These are phyloP conservation scores for Volucella inflata DNA, from an alignment of 2,888 invertebrate species.

Conservation along the genomic window DNA sequence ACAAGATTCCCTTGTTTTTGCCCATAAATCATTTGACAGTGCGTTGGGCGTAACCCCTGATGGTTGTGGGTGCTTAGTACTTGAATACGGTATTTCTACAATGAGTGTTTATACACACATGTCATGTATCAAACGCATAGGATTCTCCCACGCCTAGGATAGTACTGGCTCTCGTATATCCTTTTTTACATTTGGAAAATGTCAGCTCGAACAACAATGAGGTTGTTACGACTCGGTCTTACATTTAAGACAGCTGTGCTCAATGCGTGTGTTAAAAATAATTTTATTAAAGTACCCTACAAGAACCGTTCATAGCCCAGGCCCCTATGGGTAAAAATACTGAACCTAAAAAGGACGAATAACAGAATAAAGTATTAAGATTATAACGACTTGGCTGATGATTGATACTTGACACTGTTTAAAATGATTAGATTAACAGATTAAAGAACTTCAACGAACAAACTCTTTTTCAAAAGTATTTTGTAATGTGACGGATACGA, in stretches of 20 bases:
- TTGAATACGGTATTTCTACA: neutral
- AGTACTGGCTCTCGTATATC: no score
- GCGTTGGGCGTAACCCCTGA: conserved; percentile 20
- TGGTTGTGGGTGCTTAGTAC: conserved; percentile 2
- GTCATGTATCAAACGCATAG: conserved; percentile 30
- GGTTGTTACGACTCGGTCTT: conserved; percentile 41
- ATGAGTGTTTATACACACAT: conserved; percentile 33
- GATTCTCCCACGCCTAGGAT: neutral
- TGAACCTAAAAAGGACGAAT: no score
- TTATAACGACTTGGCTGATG: no score
- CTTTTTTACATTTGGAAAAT: conserved; percentile 17
- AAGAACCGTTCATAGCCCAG: no score
- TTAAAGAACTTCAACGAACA: no score
- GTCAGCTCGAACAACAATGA: conserved; percentile 32
- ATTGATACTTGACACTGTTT: no score
- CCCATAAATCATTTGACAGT: conserved; percentile 37
- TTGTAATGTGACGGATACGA: no score
- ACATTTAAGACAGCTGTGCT: conserved; percentile 55
- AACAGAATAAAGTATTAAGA: no score
- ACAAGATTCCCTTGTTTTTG: neutral
- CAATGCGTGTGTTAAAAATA: conserved; percentile 51
- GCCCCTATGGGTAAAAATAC: no score
- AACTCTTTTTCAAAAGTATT: no score
- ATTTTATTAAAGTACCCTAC: conserved; percentile 32
- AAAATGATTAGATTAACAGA: no score